Evolutionary conservation across 1,140 invertebrate genomes (phyloP).

Genomic region (Pseudomyrmex sp.): DNA sequence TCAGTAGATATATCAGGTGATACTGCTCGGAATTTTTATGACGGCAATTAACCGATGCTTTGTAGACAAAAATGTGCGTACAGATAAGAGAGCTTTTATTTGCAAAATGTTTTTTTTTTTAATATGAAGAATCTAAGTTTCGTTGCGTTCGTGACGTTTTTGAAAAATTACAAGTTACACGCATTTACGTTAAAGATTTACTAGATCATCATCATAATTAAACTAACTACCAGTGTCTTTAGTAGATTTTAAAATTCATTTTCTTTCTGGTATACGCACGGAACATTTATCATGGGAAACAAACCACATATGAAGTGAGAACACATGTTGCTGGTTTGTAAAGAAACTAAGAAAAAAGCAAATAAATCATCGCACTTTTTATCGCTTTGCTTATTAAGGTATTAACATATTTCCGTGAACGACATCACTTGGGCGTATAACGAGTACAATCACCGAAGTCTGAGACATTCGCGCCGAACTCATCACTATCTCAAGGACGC

Average conservation of each 20-base stretch:
- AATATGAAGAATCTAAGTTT: too few relatives aligned
- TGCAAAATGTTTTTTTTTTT: too few relatives aligned
- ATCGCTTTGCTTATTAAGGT: constrained; percentile 10
- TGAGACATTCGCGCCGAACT: constrained; percentile 60
- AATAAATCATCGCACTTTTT: constrained; percentile 1
- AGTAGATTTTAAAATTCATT: background rate
- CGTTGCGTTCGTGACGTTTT: background rate
- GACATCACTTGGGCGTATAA: constrained; percentile 35
- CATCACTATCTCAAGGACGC: constrained; percentile 61
- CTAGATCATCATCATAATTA: background rate
- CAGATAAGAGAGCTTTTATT: background rate
- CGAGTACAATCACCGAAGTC: constrained; percentile 40
- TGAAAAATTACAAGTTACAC: background rate
- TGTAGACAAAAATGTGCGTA: background rate
- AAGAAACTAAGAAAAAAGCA: background rate
- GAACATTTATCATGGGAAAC: background rate
- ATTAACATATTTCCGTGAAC: constrained; percentile 43
- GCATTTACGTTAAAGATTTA: background rate
- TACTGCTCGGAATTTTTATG: background rate
- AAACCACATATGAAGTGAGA: background rate
- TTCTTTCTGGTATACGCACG: background rate
- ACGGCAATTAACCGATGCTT: constrained; percentile 6
- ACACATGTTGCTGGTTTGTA: background rate
- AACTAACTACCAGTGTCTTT: background rate
- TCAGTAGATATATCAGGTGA: background rate